Evolutionary conservation across 2,888 invertebrate genomes (phyloP).

Genomic region (Stenchaetothrips biformis): DNA sequence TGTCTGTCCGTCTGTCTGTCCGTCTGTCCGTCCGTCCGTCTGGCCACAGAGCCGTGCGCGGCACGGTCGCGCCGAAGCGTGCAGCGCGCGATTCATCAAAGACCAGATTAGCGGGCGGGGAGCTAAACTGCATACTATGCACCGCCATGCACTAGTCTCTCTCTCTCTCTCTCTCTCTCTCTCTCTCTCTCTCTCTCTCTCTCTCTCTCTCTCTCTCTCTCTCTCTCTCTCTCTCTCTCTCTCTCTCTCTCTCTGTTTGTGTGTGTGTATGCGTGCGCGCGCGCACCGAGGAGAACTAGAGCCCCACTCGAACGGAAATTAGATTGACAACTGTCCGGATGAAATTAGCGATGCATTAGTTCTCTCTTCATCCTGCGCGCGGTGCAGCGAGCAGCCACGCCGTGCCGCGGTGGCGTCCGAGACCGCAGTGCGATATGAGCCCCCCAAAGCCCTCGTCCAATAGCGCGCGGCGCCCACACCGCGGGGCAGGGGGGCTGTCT

Average conservation of each 20-base stretch:
- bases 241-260: no score
- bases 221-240: no score
- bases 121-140: slow-evolving; percentile 2
- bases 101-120: slow-evolving; percentile 13
- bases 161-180: no score
- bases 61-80: neutral
- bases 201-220: no score
- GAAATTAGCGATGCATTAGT: slow-evolving; percentile 23
- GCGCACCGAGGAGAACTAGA: neutral
- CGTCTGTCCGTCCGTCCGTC: neutral
- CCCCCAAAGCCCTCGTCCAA: no score
- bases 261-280: neutral
- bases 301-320: slow-evolving; percentile 18
- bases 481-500: no score
- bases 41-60: no score
- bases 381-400: no score
- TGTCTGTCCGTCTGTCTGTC: neutral
- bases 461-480: no score
- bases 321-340: slow-evolving; percentile 24
- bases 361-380: neutral
- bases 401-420: no score
- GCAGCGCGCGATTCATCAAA: slow-evolving; percentile 15
- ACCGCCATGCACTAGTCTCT: neutral
- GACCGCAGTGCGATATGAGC: no score
- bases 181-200: no score